These are phyloP conservation scores for Scyliorhinus canicula DNA, from an alignment of 2,797 vertebrate genomes.

Conservation along the genomic window DNA sequence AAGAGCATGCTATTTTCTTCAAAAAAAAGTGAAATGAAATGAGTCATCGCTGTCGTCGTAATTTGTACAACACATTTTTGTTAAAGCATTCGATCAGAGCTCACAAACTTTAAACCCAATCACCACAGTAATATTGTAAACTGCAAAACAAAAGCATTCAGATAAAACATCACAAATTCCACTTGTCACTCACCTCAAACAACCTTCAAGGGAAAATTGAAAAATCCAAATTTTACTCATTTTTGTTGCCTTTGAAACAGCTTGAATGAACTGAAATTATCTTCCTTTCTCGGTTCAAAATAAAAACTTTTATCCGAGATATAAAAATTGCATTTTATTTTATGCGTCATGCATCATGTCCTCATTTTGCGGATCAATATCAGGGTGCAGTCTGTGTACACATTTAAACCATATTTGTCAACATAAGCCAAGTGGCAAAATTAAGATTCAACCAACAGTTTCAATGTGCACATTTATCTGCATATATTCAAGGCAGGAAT, in stretches of 20 bases:
- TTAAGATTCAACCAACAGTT: not conserved
- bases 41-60: no score
- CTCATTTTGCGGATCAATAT: not conserved
- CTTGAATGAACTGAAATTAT: not conserved
- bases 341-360: not conserved
- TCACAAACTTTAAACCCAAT: not conserved
- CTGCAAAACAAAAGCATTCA: not conserved
- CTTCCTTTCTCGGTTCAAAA: not conserved
- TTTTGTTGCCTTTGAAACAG: not conserved
- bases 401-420: not conserved
- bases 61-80: not conserved
- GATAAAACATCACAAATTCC: not conserved
- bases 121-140: not conserved
- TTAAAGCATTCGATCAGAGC: not conserved
- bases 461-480: not conserved
- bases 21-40: slow-evolving; percentile 10
- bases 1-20: not conserved
- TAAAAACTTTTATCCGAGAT: not conserved
- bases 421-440: not conserved
- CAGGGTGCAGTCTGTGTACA: not conserved
- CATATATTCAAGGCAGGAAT: not conserved
- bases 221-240: not conserved
- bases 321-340: not conserved
- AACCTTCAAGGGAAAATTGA: not conserved
- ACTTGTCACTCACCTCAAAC: not conserved